Conservation (phyloP, 2,888 invertebrate species). For the Drosophila putrida region DNA sequence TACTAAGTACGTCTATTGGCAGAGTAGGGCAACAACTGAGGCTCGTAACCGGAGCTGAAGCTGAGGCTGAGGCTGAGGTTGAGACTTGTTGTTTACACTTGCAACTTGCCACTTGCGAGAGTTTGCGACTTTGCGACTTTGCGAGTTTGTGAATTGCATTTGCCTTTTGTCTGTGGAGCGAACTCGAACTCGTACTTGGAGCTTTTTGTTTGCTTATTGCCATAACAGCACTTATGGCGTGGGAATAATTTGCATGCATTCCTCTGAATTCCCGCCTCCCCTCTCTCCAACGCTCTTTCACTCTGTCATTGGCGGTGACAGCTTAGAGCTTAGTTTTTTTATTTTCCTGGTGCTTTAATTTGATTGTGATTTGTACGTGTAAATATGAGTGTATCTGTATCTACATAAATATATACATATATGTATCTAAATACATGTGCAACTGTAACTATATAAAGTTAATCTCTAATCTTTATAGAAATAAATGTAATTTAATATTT, state of each 20-base stretch:
- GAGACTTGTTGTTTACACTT: conserved; percentile 31
- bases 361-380: conserved; percentile 4
- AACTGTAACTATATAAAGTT: no score
- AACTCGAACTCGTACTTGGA: conserved; percentile 1
- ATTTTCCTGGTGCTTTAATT: conserved; percentile 27
- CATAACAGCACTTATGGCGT: conserved; percentile 59
- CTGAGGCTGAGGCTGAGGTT: conserved; percentile 7
- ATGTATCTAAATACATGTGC: not conserved
- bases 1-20: conserved; percentile 9
- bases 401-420: not conserved
- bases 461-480: no score
- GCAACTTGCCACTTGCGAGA: conserved; percentile 25
- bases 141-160: conserved; percentile 3
- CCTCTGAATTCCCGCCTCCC: not conserved
- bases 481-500: not conserved
- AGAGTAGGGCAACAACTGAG: conserved; percentile 33
- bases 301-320: conserved; percentile 32
- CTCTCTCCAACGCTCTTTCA: not conserved
- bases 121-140: not conserved
- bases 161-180: conserved; percentile 19
- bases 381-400: not conserved
- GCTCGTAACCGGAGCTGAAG: conserved; percentile 42
- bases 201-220: conserved; percentile 42
- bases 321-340: conserved; percentile 24
- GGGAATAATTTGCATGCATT: conserved; percentile 49